Base-by-base conservation (phyloP, 2,888 invertebrate species). In the Lasius platythorax region DNA sequence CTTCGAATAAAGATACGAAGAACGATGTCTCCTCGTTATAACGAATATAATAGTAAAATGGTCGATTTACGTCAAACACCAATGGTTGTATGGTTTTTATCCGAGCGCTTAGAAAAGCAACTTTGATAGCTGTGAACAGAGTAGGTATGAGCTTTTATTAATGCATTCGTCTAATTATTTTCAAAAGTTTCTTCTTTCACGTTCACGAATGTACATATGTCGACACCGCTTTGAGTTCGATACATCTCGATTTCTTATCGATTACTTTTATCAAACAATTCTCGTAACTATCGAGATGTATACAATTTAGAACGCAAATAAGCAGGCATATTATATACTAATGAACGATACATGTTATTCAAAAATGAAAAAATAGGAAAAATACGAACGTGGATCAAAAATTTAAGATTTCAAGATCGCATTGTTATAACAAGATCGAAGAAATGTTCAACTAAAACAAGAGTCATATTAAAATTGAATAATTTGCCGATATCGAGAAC, bases 391-490 rank as follows among this genome's bases (percentile, higher is more conserved):
- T 6, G n/a, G 18, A 50, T 28, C 9, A 50, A 46, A 9, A 63
- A n/a, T 75, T 46, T 33, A 9, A 33, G 3, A 46, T 50, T 46
- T 43, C 6, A 9, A 33, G 33, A 64, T 50, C 12, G 30, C n/a
- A 30, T 72, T 72, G n/a, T 63, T 33, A 33, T 46, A 74, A 46
- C 12, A n/a, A 74, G 12, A 63, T 75, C n/a, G 1, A 50, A 46
- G 0, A 73, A n/a, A 50, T 33, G 4, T 30, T 30, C 2, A 74
- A 12, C 8, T 74, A 43, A 37, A 40, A 58, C 11, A 58, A 28
- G 2, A 70, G 1, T 53, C 11, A 9, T 30, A 23, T n/a, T 23
- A 70, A 70, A 30, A 28, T 9, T 46, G 43, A 46, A 5, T 50
- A n/a, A 50, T 46, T 46, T 50, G 50, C 2, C 50, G 6, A 50